A percentile compares a stretch with the other conserved stretches of the same genome.
Evolutionary conservation across 64 coral and sea anemone species (phyloP).

Genomic region (Stichodactyla helianthus): DNA sequence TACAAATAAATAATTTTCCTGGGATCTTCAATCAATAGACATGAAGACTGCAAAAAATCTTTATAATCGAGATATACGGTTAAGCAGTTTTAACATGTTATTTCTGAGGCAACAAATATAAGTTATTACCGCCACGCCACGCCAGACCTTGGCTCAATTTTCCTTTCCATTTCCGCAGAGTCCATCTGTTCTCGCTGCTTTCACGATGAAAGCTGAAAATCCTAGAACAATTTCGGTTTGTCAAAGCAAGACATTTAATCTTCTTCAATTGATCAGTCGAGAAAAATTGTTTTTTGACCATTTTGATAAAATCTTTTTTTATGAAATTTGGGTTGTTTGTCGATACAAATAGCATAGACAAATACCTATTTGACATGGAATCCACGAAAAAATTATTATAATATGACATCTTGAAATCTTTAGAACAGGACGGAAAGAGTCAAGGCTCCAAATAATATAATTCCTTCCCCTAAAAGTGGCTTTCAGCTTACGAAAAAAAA

Average conservation of each 20-base stretch:
- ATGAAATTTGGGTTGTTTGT: conserved; percentile 16
- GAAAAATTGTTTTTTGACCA: neutral
- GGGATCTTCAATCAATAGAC: neutral
- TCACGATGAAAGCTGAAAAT: neutral
- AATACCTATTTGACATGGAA: conserved; percentile 8
- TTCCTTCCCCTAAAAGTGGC: neutral
- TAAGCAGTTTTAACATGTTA: conserved; percentile 9
- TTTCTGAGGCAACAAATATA: neutral
- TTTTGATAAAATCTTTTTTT: conserved; percentile 6
- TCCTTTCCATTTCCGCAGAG: conserved; percentile 4
- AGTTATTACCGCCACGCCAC: neutral
- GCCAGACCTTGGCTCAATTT: neutral
- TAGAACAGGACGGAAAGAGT: conserved; percentile 2
- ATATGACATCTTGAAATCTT: conserved; percentile 6
- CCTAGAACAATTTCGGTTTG: neutral
- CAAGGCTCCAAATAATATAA: conserved; percentile 7
- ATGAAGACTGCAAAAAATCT: neutral
- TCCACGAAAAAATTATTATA: neutral
- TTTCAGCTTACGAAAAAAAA: neutral
- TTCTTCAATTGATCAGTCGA: neutral
- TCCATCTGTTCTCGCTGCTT: conserved; percentile 5
- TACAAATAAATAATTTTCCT: conserved; percentile 19
- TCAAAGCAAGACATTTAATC: neutral
- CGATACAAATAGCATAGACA: neutral
- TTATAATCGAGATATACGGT: neutral